Conservation (phyloP, 2,888 invertebrate genomes). For the Amphipyra berbera region DNA sequence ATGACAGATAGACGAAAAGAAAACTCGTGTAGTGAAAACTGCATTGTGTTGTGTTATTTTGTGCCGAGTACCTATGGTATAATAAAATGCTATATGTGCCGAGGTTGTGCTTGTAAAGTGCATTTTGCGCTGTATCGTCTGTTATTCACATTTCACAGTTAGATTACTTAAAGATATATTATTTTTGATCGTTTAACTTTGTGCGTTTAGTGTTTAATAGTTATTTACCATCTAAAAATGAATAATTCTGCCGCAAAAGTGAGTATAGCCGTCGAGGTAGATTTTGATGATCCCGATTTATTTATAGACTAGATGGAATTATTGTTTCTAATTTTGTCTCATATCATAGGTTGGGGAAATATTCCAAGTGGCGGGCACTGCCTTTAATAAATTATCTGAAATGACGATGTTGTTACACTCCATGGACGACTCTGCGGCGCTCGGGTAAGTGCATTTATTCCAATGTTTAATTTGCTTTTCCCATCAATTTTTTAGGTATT, state of each 20-base stretch:
- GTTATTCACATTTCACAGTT: too few species aligned
- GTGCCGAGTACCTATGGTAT: too few species aligned
- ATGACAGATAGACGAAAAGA: too few species aligned
- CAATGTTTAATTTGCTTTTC: background rate
- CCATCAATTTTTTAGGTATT: too few species aligned
- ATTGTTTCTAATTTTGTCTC: slow-evolving; percentile 12
- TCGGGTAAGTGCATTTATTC: slow-evolving; percentile 90
- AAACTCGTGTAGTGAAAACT: too few species aligned
- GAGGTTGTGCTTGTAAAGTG: too few species aligned
- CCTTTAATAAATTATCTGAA: slow-evolving; percentile 98
- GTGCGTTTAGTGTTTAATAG: background rate
- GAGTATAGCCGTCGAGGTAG: slow-evolving; percentile 28
- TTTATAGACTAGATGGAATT: too few species aligned
- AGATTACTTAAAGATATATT: too few species aligned
- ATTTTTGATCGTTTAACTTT: background rate
- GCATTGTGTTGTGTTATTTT: too few species aligned
- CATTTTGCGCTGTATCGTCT: too few species aligned
- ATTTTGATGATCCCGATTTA: too few species aligned
- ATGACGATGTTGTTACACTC: slow-evolving; percentile 98
- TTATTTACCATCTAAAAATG: slow-evolving; percentile 50
- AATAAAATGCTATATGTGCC: too few species aligned
- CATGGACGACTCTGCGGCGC: slow-evolving; percentile 93
- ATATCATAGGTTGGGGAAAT: slow-evolving; percentile 97
- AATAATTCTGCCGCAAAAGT: slow-evolving; percentile 73
- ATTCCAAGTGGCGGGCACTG: slow-evolving; percentile 98